Evolutionary conservation across 64 coral and sea anemone species (phyloP).

Genomic region (Actinia equina): DNA sequence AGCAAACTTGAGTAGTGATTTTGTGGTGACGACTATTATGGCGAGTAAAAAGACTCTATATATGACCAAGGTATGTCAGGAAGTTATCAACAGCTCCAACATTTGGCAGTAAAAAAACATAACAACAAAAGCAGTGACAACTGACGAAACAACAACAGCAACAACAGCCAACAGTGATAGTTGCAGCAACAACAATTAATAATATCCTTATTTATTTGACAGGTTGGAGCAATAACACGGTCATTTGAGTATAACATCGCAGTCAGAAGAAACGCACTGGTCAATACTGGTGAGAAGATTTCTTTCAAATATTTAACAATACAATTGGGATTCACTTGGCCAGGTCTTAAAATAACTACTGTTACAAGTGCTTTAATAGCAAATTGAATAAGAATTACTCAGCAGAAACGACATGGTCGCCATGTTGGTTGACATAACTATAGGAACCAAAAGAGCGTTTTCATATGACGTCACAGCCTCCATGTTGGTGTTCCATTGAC

Average conservation of each 20-base stretch:
- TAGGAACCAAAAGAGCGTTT: no score
- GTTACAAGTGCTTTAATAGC: no score
- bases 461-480: no score
- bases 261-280: slow-evolving; percentile 5
- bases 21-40: slow-evolving; percentile 3
- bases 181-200: not conserved
- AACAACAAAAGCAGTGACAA: no score
- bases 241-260: slow-evolving; percentile 27
- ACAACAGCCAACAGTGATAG: not conserved
- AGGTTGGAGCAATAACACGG: slow-evolving; percentile 41
- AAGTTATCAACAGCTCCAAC: not conserved
- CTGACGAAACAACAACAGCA: not conserved
- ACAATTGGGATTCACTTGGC: no score
- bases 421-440: no score
- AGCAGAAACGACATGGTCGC: no score
- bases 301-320: no score
- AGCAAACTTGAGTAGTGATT: slow-evolving; percentile 7
- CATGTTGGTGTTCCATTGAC: no score
- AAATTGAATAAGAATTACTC: no score
- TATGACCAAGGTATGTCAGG: not conserved
- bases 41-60: not conserved
- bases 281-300: slow-evolving; percentile 33
- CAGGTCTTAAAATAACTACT: no score
- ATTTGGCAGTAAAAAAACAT: no score
- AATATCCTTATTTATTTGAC: not conserved